Evolutionary conservation across 2,888 invertebrate species (phyloP).

Genomic region (Petrophora chlorosata): DNA sequence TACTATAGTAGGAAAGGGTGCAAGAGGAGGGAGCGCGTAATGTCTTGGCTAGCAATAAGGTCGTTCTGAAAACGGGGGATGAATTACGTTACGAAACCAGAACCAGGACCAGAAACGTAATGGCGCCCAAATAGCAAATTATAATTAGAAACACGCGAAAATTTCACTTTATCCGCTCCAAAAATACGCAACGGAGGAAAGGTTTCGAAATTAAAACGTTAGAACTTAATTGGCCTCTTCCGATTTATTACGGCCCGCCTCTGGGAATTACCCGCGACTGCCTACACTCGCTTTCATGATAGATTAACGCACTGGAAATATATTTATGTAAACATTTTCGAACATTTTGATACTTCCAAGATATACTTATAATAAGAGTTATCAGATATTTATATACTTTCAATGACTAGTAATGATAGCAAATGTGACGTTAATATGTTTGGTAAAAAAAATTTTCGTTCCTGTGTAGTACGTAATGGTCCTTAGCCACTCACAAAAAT

Average conservation of each 20-base stretch:
- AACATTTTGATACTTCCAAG: background rate
- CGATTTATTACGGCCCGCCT: conserved; percentile 35
- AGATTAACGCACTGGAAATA: conserved; percentile 23
- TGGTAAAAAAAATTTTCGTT: no score
- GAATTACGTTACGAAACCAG: no score
- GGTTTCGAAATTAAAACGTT: conserved; percentile 31
- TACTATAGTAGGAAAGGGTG: no score
- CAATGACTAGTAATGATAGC: no score
- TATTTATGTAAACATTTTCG: conserved; percentile 14
- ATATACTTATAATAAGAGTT: background rate
- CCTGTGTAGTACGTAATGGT: no score
- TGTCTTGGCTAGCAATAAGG: no score
- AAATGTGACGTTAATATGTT: no score
- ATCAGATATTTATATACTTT: background rate
- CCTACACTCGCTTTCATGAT: conserved; percentile 22
- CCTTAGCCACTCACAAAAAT: background rate
- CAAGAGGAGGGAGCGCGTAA: no score
- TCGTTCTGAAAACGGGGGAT: no score
- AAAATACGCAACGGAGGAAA: conserved; percentile 4
- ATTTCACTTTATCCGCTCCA: conserved; percentile 9
- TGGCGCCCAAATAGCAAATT: background rate
- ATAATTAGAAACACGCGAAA: background rate
- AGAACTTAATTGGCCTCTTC: conserved; percentile 31
- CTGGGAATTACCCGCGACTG: conserved; percentile 34
- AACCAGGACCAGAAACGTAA: no score